phyloP scores from a whole-genome alignment of 2,888 invertebrate genomes.

The Leptodirus hochenwartii region DNA sequence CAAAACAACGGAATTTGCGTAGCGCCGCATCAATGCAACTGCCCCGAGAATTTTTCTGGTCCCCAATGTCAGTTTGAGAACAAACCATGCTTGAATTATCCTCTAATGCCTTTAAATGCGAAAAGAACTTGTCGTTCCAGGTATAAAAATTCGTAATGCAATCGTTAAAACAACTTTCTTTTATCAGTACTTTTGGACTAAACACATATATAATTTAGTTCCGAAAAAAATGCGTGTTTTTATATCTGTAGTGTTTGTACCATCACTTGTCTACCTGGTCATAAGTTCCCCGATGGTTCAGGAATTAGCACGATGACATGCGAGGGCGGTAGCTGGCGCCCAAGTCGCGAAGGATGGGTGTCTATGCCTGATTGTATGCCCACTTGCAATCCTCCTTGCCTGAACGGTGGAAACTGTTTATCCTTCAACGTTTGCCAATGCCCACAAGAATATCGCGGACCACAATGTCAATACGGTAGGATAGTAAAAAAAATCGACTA shows the following conservation, averaged over 20 bases:
- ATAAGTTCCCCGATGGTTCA: conserved; percentile 56
- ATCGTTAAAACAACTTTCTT: background rate
- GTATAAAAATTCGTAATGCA: conserved; percentile 29
- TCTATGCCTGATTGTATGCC: conserved; percentile 53
- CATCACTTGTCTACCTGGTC: conserved; percentile 42
- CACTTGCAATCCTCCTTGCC: conserved; percentile 51
- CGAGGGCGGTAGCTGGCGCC: conserved; percentile 49
- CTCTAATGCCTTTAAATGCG: conserved; percentile 47
- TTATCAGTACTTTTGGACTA: too few relatives aligned
- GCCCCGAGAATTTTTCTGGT: conserved; percentile 53
- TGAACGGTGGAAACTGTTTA: conserved; percentile 67
- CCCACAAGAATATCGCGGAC: conserved; percentile 47
- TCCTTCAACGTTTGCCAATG: conserved; percentile 64
- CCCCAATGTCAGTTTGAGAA: conserved; percentile 56
- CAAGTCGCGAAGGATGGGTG: conserved; percentile 40
- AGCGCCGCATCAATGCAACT: conserved; percentile 55
- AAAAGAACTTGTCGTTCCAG: conserved; percentile 39
- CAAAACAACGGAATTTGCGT: conserved; percentile 67
- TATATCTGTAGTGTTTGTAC: conserved; percentile 52
- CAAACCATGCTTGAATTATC: conserved; percentile 48
- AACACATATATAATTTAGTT: too few relatives aligned
- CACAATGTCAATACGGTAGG: conserved; percentile 51
- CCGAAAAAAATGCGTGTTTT: too few relatives aligned
- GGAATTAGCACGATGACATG: conserved; percentile 48
- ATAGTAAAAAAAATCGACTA: background rate